Evolutionary conservation across 2,888 invertebrate species (phyloP).

Genomic region (Aphodius granarius): DNA sequence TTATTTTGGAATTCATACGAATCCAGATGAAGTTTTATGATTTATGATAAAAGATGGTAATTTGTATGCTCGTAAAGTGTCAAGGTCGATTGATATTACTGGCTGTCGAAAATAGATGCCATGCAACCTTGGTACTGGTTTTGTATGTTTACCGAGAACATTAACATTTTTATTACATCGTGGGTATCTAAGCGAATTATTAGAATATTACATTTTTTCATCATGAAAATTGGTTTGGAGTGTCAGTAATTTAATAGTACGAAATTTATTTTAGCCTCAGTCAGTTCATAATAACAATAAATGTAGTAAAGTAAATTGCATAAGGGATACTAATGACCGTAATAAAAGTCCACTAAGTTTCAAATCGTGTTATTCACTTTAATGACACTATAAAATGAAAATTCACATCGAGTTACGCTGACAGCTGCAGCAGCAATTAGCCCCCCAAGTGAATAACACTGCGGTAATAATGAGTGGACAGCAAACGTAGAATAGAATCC

Average conservation of each 20-base stretch:
- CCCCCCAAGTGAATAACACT: not conserved
- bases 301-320: not conserved
- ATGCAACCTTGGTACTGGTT: not conserved
- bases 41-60: not conserved
- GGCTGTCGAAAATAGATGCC: not conserved
- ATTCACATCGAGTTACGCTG: not conserved
- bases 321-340: not conserved
- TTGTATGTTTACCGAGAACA: not conserved
- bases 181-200: not conserved
- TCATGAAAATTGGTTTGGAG: no score
- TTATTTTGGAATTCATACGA: not conserved
- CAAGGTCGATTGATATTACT: not conserved
- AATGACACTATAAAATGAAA: not conserved
- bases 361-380: not conserved
- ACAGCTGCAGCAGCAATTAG: not conserved
- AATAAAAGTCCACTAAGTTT: not conserved
- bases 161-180: not conserved
- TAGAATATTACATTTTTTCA: not conserved
- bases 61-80: not conserved
- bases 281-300: not conserved
- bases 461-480: not conserved
- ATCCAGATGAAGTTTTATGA: not conserved
- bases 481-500: not conserved
- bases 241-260: no score
- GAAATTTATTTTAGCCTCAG: no score